Evolutionary conservation across 2,888 invertebrate species (phyloP), one percentile per base, ranked within the genome.

Genomic region (Agonopterix subpropinquella): DNA sequence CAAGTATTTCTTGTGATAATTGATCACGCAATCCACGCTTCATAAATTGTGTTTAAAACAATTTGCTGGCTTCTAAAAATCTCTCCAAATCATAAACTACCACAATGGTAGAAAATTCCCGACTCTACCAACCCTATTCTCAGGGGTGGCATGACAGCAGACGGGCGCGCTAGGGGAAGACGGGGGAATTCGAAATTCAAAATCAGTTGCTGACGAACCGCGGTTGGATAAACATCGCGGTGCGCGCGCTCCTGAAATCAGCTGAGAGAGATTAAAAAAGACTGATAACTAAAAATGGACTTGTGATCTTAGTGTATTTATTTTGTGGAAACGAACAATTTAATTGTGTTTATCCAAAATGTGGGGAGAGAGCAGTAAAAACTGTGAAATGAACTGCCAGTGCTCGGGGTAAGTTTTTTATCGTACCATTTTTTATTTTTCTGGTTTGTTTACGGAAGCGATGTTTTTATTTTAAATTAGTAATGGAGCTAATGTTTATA

Each of bases 301-400:
- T 71, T 70, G 73, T 77, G 69, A 70, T 55, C 57, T 70, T 65
- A 53, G 56, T 53, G 44, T 46, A 42, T 45, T 35, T 37, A 47
- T 45, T 50, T 53, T 53, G 53, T 49, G 13, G 51, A 42, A 42
- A 13, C 42, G 42, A 42, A 42, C 11, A 11, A 54, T 62, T 61
- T 62, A 61, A 57, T 53, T 57, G 58, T 59, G 58, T 28, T 28
- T 43, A 37, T 59, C 58, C 60, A 82, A 73, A 70, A 87, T 87
- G 87, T 87, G 80, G 82, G 84, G 80, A 13, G 83, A 76, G 53
- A 80, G 68, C 67, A 83, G 83, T 56, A 70, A 79, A 52, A 70
- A 74, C 44, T 87, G 87, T 63, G 87, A 87, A 53, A 65, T 56
- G 1, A 79, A 86, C 68, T 87, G 87, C 68, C 85, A 87, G 54